phyloP scores from a whole-genome alignment of 2,888 invertebrate genomes.

The Ophion costatus region DNA sequence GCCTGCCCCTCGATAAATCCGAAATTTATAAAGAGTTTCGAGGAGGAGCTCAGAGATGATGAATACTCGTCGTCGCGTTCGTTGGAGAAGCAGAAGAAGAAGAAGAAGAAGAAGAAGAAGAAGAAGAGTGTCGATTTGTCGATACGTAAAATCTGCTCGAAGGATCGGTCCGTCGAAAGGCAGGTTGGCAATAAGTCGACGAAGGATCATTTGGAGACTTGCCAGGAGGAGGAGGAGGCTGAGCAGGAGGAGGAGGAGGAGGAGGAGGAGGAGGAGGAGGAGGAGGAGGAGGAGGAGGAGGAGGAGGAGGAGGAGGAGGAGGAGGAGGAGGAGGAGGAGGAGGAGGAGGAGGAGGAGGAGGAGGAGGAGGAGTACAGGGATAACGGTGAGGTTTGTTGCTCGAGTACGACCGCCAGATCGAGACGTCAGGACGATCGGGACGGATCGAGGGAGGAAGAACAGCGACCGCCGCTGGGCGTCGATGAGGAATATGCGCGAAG shows the following conservation, averaged over 20 bases:
- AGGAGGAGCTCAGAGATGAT: conserved; percentile 19
- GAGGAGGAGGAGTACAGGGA: conserved; percentile 55
- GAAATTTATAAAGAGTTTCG: conserved; percentile 21
- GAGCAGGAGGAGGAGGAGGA: conserved; percentile 59
- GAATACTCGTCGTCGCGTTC: background rate
- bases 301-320: conserved; percentile 60
- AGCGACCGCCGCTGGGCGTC: conserved; percentile 8
- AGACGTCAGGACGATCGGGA: conserved; percentile 23
- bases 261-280: conserved; percentile 61
- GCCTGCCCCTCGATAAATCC: conserved; percentile 33
- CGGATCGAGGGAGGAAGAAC: conserved; percentile 11
- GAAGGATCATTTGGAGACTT: conserved; percentile 58
- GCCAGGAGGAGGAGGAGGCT: conserved; percentile 56
- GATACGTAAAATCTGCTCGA: conserved; percentile 20
- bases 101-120: no score
- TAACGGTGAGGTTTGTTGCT: conserved; percentile 57
- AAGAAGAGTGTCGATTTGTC: conserved; percentile 7
- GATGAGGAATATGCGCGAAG: conserved; percentile 27
- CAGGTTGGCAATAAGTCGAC: conserved; percentile 24
- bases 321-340: conserved; percentile 61
- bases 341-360: conserved; percentile 61
- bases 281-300: conserved; percentile 61
- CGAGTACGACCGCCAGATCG: conserved; percentile 6
- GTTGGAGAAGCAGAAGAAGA: conserved; percentile 14
- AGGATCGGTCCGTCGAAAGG: conserved; percentile 33